Evolutionary conservation across 1,140 invertebrate species (phyloP).

Genomic region (Galleria mellonella): DNA sequence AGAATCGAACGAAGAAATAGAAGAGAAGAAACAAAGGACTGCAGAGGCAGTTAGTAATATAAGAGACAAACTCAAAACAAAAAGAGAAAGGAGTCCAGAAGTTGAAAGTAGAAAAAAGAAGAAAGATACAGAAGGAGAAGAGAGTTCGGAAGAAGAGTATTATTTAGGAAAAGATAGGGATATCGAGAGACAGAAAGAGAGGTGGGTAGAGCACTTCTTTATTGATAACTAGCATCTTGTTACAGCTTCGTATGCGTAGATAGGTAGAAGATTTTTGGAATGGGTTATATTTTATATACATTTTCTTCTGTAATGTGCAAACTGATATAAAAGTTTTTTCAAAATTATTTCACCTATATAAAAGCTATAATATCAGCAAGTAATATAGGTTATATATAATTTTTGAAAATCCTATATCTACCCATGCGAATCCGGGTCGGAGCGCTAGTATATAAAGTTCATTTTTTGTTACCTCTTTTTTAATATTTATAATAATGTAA

Average conservation of each 20-base stretch:
- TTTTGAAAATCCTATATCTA: no score
- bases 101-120: constrained; percentile 36
- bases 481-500: neutral
- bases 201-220: constrained; percentile 76
- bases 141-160: constrained; percentile 74
- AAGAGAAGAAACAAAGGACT: constrained; percentile 39
- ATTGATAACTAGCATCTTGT: no score
- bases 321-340: no score
- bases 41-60: constrained; percentile 67
- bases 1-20: constrained; percentile 19
- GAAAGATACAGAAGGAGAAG: constrained; percentile 33
- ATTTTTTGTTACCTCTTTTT: neutral
- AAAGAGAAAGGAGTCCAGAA: constrained; percentile 45
- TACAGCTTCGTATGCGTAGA: no score
- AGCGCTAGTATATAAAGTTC: no score
- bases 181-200: constrained; percentile 79
- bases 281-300: no score
- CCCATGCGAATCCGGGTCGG: no score
- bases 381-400: no score
- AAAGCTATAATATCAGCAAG: no score
- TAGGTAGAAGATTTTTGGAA: no score
- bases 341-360: no score
- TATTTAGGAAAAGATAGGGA: constrained; percentile 81
- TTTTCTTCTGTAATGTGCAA: no score
- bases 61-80: constrained; percentile 61